These are phyloP conservation scores for Scaptomyza caliginosa DNA, from an alignment of 2,888 invertebrate genomes.

Conservation along the genomic window DNA sequence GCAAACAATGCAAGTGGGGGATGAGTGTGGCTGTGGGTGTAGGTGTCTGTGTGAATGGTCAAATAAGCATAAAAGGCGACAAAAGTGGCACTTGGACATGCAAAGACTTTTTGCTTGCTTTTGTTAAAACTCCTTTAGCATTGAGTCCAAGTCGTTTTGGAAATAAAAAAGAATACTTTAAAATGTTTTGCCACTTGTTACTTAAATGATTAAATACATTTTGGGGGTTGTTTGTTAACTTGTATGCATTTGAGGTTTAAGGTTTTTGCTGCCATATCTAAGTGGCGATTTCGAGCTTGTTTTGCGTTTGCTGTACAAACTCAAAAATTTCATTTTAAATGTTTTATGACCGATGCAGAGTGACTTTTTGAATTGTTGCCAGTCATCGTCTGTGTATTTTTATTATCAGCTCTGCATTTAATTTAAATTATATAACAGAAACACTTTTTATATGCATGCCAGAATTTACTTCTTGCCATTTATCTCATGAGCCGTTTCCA, in stretches of 20 bases:
- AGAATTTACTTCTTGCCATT: slow-evolving; percentile 52
- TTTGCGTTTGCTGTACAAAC: slow-evolving; percentile 15
- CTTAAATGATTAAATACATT: slow-evolving; percentile 74
- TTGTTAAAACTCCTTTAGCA: slow-evolving; percentile 41
- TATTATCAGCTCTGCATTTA: slow-evolving; percentile 78
- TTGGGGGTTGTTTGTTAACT: slow-evolving; percentile 51
- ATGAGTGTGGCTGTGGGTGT: background rate
- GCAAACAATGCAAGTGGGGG: background rate
- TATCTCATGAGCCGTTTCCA: slow-evolving; percentile 39
- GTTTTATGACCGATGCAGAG: slow-evolving; percentile 73
- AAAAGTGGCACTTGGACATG: slow-evolving; percentile 72
- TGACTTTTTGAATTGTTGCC: slow-evolving; percentile 57
- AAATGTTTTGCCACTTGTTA: slow-evolving; percentile 57
- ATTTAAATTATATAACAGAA: slow-evolving; percentile 78
- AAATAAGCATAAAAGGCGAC: slow-evolving; percentile 80
- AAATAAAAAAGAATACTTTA: slow-evolving; percentile 27
- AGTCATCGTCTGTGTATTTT: slow-evolving; percentile 58
- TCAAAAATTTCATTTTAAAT: slow-evolving; percentile 73
- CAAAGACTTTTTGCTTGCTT: slow-evolving; percentile 27
- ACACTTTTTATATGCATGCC: slow-evolving; percentile 62
- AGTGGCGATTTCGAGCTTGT: slow-evolving; percentile 32
- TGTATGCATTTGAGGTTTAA: slow-evolving; percentile 14
- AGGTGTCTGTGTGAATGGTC: slow-evolving; percentile 55
- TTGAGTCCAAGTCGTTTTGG: slow-evolving; percentile 12
- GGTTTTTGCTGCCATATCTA: slow-evolving; percentile 30